Conservation (phyloP, 2,888 invertebrate species). For the Polietes domitor region DNA sequence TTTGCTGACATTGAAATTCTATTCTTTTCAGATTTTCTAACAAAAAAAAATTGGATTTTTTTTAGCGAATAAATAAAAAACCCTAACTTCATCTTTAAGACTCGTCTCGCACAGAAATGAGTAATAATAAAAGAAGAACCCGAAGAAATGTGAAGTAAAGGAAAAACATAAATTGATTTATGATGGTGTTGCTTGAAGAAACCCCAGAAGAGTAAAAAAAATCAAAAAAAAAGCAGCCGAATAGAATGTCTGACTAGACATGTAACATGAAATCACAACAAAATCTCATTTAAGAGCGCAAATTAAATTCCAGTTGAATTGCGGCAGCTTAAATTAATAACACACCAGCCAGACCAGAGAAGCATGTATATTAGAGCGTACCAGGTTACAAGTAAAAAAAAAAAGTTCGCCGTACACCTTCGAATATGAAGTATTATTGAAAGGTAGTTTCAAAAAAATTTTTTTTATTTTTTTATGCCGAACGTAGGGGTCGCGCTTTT, state of each 20-base stretch:
- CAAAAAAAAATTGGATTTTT: no score
- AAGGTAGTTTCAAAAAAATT: no score
- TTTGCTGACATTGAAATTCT: slow-evolving; percentile 62
- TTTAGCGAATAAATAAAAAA: slow-evolving; percentile 16
- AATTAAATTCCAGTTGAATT: slow-evolving; percentile 16
- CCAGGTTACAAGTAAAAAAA: no score
- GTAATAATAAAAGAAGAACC: background rate
- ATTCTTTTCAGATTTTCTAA: background rate
- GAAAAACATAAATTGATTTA: slow-evolving; percentile 61
- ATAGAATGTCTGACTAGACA: background rate
- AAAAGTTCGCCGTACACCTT: no score
- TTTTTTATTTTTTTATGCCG: no score
- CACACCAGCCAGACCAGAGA: background rate
- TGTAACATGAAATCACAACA: background rate
- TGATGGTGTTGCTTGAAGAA: slow-evolving; percentile 39
- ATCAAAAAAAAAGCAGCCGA: background rate
- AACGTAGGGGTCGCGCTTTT: no score
- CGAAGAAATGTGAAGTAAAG: slow-evolving; percentile 25
- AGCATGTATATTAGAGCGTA: no score
- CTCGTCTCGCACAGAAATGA: slow-evolving; percentile 44
- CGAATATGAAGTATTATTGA: no score
- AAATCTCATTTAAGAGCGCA: background rate
- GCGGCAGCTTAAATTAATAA: slow-evolving; percentile 21
- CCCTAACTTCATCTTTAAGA: slow-evolving; percentile 11
- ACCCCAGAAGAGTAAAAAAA: background rate